Evolutionary conservation across 1,140 invertebrate genomes (phyloP).

Genomic region (Stegodyphus dumicola): DNA sequence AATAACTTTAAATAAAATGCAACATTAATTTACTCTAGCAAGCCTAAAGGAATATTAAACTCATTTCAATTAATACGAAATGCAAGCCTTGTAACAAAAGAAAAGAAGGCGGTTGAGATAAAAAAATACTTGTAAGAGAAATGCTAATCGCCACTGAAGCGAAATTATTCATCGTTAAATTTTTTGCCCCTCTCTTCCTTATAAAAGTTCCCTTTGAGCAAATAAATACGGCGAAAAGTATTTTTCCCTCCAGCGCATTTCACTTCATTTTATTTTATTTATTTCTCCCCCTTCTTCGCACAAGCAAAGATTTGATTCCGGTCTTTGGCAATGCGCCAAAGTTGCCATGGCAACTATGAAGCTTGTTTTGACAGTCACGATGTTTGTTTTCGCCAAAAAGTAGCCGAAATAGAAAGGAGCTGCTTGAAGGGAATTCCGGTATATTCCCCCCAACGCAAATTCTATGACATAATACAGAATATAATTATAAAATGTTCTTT

Average conservation of each 20-base stretch:
- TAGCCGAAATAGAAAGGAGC: constrained; percentile 20
- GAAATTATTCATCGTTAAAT: constrained; percentile 27
- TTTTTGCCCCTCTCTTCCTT: background rate
- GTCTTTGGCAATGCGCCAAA: constrained; percentile 45
- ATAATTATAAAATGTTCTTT: constrained; percentile 29
- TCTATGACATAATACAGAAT: constrained; percentile 2
- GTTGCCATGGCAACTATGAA: constrained; percentile 42
- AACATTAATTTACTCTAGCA: background rate
- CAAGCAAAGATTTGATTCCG: constrained; percentile 31
- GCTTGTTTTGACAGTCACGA: constrained; percentile 45
- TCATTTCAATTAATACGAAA: constrained; percentile 22
- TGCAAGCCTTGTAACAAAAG: too few relatives aligned
- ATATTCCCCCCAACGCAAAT: too few relatives aligned
- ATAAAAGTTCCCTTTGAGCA: background rate
- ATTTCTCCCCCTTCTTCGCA: background rate
- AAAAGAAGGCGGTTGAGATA: too few relatives aligned
- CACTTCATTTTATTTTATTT: background rate
- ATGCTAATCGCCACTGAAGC: constrained; percentile 29
- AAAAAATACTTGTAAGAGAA: background rate
- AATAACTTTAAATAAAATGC: too few relatives aligned
- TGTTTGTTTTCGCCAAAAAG: constrained; percentile 41
- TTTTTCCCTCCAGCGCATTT: background rate
- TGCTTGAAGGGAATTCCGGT: background rate
- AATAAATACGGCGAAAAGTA: background rate
- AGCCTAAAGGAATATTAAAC: constrained; percentile 8